Conservation (phyloP, 1,140 invertebrate species). For the Dendroctonus ponderosae region DNA sequence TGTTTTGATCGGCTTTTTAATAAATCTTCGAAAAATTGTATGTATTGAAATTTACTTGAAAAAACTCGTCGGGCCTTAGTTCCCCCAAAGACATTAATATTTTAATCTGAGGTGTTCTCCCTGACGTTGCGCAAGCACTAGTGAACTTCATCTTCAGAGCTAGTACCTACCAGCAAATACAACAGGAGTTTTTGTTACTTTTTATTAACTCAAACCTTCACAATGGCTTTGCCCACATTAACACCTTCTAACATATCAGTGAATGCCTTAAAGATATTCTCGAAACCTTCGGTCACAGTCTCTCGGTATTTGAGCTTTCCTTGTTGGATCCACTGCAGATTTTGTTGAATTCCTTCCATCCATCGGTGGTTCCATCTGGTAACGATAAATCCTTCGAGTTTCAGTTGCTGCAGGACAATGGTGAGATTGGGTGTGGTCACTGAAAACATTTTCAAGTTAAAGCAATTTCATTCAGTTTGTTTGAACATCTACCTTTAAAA, state of each 20-base stretch:
- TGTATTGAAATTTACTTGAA: too few relatives aligned
- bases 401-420: constrained; percentile 53
- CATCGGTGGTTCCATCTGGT: constrained; percentile 58
- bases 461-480: not conserved
- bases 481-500: constrained; percentile 13
- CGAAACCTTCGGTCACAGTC: constrained; percentile 63
- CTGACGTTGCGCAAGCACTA: too few relatives aligned
- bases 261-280: constrained; percentile 64
- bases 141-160: too few relatives aligned
- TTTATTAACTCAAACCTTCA: constrained; percentile 42
- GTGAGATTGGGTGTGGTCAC: constrained; percentile 34
- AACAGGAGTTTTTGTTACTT: too few relatives aligned
- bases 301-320: constrained; percentile 63
- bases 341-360: constrained; percentile 59
- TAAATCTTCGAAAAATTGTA: too few relatives aligned
- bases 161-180: too few relatives aligned
- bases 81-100: too few relatives aligned
- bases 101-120: too few relatives aligned
- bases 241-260: constrained; percentile 60
- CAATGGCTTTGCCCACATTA: constrained; percentile 65
- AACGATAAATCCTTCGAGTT: constrained; percentile 65
- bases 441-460: constrained; percentile 43
- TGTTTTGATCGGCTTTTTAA: too few relatives aligned
- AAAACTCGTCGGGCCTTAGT: too few relatives aligned
- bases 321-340: constrained; percentile 57